These are phyloP conservation scores for Terebella lapidaria DNA, from an alignment of 2,888 invertebrate genomes.

Conservation along the genomic window DNA sequence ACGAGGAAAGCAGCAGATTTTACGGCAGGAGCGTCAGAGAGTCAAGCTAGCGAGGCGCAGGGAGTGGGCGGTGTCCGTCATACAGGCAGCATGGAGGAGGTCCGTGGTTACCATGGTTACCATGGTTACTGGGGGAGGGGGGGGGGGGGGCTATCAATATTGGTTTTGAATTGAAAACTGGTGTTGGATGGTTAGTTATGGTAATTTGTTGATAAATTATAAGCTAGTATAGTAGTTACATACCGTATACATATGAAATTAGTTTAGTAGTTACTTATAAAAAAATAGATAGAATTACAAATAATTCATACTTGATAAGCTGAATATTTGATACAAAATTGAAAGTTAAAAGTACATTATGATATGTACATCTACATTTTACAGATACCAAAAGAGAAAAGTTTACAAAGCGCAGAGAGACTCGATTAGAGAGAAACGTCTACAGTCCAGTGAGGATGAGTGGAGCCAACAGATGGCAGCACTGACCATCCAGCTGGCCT, in stretches of 20 bases:
- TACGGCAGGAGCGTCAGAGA: conserved; percentile 28
- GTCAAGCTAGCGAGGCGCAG: conserved; percentile 31
- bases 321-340: too few relatives aligned
- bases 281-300: too few relatives aligned
- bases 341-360: too few relatives aligned
- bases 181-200: not conserved
- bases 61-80: conserved; percentile 35
- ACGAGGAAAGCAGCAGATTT: conserved; percentile 23
- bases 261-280: too few relatives aligned
- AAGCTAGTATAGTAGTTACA: too few relatives aligned
- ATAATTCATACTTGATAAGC: too few relatives aligned
- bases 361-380: too few relatives aligned
- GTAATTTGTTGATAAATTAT: too few relatives aligned
- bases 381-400: not conserved
- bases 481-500: conserved; percentile 45
- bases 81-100: conserved; percentile 45
- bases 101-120: conserved; percentile 24
- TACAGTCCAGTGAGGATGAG: conserved; percentile 35
- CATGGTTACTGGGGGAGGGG: not conserved
- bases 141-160: not conserved
- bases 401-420: conserved; percentile 34
- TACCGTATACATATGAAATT: too few relatives aligned
- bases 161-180: not conserved
- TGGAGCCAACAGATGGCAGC: conserved; percentile 45
- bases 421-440: conserved; percentile 32